phyloP scores from a whole-genome alignment of 2,888 invertebrate species.

The Sipunculus nudus region DNA sequence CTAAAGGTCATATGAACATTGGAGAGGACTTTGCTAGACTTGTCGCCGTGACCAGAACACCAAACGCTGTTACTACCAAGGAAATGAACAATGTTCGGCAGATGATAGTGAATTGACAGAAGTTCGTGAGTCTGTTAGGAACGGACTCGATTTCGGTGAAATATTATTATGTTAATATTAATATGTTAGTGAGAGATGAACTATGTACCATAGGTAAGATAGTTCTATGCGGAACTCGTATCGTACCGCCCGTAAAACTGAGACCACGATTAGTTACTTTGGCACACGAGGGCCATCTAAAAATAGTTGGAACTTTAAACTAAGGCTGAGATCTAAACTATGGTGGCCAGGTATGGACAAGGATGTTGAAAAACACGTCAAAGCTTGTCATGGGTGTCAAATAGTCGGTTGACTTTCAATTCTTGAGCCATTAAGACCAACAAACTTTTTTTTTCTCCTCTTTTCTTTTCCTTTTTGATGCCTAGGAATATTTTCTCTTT shows the following conservation, averaged over 20 bases:
- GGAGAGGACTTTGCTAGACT: background rate
- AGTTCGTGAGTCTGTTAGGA: background rate
- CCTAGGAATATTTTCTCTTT: too few species aligned
- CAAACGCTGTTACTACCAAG: background rate
- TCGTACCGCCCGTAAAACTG: conserved; percentile 5
- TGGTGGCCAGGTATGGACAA: conserved; percentile 22
- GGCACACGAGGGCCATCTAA: conserved; percentile 20
- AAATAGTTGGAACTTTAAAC: conserved; percentile 10
- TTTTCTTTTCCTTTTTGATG: too few species aligned
- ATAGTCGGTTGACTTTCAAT: background rate
- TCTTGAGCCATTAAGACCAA: conserved; percentile 11
- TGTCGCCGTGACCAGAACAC: background rate
- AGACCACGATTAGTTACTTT: background rate
- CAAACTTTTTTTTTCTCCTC: too few species aligned
- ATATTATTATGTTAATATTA: too few species aligned
- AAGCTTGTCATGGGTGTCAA: conserved; percentile 4
- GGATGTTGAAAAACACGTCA: conserved; percentile 7
- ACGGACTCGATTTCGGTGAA: background rate
- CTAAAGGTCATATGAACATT: too few species aligned
- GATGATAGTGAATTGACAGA: background rate
- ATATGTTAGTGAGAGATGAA: too few species aligned
- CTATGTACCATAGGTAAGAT: conserved; percentile 4
- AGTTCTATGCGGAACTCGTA: conserved; percentile 8
- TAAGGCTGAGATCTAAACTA: conserved; percentile 6
- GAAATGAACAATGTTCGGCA: background rate